A percentile compares a stretch with the other conserved stretches of the same genome.
These are phyloP conservation scores for Andrena minutula DNA, from an alignment of 2,888 invertebrate genomes.

Conservation along the genomic window DNA sequence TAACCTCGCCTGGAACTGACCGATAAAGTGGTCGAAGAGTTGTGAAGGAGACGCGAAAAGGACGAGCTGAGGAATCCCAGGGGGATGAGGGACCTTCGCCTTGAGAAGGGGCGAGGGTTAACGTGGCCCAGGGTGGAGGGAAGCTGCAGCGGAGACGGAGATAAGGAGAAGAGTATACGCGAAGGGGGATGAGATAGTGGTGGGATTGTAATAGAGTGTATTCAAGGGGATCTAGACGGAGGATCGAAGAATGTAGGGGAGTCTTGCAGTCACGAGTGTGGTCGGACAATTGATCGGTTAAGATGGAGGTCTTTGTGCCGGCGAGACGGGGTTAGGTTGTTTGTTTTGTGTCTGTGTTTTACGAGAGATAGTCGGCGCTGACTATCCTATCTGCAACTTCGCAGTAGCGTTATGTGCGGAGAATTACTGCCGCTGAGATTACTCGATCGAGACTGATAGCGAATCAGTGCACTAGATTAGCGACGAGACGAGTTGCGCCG, in stretches of 20 bases:
- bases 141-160: background rate
- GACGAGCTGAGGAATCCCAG: background rate
- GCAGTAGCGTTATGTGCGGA: too few species aligned
- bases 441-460: too few species aligned
- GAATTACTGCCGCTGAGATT: too few species aligned
- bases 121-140: background rate
- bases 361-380: background rate
- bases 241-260: constrained; percentile 1
- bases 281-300: background rate
- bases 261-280: background rate
- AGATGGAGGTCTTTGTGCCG: background rate
- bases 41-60: constrained; percentile 11
- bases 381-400: too few species aligned
- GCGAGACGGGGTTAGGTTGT: background rate
- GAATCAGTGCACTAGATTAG: too few species aligned
- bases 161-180: background rate
- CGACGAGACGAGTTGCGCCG: too few species aligned
- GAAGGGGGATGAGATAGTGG: background rate
- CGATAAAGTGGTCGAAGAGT: constrained; percentile 42
- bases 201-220: background rate
- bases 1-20: constrained; percentile 46
- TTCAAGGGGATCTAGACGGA: background rate
- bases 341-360: background rate
- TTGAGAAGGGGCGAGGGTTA: background rate
- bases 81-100: background rate